A percentile compares a stretch with the other conserved stretches of the same genome.
phyloP scores from a whole-genome alignment of 2,888 invertebrate genomes.

The Zonitis immaculata region DNA sequence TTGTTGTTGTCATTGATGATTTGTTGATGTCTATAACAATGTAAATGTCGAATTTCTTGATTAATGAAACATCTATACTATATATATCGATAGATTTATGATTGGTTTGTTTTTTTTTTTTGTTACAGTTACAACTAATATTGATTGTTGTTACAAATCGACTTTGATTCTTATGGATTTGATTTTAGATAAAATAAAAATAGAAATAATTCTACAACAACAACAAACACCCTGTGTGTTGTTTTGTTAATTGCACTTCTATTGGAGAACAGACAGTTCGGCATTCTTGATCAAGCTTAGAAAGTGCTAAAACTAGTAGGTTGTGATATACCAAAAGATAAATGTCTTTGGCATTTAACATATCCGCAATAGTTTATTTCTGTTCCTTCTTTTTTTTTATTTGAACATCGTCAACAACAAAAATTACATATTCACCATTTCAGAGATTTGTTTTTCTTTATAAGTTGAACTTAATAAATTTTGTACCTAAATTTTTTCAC shows the following conservation, averaged over 20 bases:
- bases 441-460: too few relatives aligned
- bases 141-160: not conserved
- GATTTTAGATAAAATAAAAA: too few relatives aligned
- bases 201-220: conserved; percentile 12
- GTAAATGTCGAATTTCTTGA: conserved; percentile 22
- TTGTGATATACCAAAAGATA: conserved; percentile 35
- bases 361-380: conserved; percentile 24
- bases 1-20: conserved; percentile 26
- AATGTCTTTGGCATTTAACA: conserved; percentile 24
- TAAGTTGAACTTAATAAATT: too few relatives aligned
- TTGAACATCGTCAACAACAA: too few relatives aligned
- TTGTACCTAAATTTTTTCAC: too few relatives aligned
- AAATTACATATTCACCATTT: too few relatives aligned
- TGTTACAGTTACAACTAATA: too few relatives aligned
- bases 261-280: conserved; percentile 14
- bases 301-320: conserved; percentile 35
- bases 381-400: too few relatives aligned
- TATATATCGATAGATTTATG: too few relatives aligned
- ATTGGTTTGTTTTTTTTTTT: not conserved
- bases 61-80: too few relatives aligned
- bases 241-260: conserved; percentile 24
- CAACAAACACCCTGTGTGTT: conserved; percentile 1
- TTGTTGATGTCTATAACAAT: conserved; percentile 26
- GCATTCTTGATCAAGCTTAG: conserved; percentile 24
- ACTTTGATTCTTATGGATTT: too few relatives aligned